Base-by-base conservation (phyloP, 2,888 invertebrate genomes). In the Agrilus cyanescens region DNA sequence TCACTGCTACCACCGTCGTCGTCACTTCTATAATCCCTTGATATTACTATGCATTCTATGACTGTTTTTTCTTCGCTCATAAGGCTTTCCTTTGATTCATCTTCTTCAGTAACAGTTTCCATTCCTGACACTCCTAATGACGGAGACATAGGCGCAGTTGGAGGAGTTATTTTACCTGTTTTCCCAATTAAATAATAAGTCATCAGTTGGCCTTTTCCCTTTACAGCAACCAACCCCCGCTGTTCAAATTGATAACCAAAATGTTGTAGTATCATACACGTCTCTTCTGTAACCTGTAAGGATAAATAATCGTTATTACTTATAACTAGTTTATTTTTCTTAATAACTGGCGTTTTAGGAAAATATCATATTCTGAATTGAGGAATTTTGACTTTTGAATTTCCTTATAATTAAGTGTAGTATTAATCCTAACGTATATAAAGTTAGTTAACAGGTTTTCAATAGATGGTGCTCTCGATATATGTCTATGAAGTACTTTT, bases 121-220 rank as follows among this genome's bases (percentile, higher is more conserved):
- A 67, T 68, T 18, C 57, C 56, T 5, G 55, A 48, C 2, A 53
- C 43, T 4, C 58, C 53, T 29, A 56, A 52, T 12, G 55, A 51
- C 4, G 65, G 64, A 2, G 63, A 63, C 3, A 62, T 59, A 6
- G 64, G 64, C 4, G 59, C 64, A 13, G 65, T 64, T 1, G 63
- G 63, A 14, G 63, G 63, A 5, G 60, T 62, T n/a, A 56, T 59
- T 54, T 63, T 64, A 20, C 62, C 63, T 4, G 68, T 66, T 60
- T 73, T 73, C 52, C 81, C 82, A 61, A 76, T 72, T 51, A 96
- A 70, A 63, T 94, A 95, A 67, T 90, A 95, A 2, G 95, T 96
- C 82, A 93, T 86, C 44, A 96, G 74, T 62, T 94, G 86, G 12
- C 96, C 96, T 69, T 96, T 97, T 53, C 96, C 96, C 68, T 97